Evolutionary conservation across 2,888 invertebrate species (phyloP).

Genomic region (Agonum fuliginosum): DNA sequence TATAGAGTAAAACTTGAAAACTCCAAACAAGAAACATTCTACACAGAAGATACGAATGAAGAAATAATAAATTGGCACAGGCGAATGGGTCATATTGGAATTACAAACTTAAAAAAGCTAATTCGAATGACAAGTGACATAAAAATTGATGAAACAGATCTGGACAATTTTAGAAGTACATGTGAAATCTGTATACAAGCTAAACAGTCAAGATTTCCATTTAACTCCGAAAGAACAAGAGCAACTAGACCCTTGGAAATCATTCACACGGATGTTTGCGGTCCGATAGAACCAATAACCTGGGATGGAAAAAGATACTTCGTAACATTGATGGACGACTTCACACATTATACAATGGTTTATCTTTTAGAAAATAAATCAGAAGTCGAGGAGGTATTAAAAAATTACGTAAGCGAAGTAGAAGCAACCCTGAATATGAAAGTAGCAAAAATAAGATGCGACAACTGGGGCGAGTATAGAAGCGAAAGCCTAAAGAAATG

Average conservation of each 20-base stretch:
- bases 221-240: slow-evolving; percentile 65
- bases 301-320: slow-evolving; percentile 67
- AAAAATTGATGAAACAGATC: slow-evolving; percentile 30
- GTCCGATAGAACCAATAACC: slow-evolving; percentile 67
- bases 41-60: slow-evolving; percentile 53
- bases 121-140: slow-evolving; percentile 52
- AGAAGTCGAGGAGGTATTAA: slow-evolving; percentile 57
- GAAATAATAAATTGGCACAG: neutral
- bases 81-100: neutral
- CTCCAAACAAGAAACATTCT: neutral
- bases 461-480: slow-evolving; percentile 64
- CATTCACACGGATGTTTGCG: slow-evolving; percentile 68
- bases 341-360: slow-evolving; percentile 67
- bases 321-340: slow-evolving; percentile 68
- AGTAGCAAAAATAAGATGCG: slow-evolving; percentile 62
- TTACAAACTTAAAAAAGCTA: neutral
- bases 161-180: slow-evolving; percentile 62
- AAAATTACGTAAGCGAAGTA: slow-evolving; percentile 54
- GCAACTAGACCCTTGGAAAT: slow-evolving; percentile 67
- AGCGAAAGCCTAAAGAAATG: no score
- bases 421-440: slow-evolving; percentile 60
- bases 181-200: slow-evolving; percentile 69
- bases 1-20: slow-evolving; percentile 1
- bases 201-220: slow-evolving; percentile 68
- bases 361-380: slow-evolving; percentile 64